These are phyloP conservation scores for Parapristionchus giblindavisi DNA, from an alignment of 2,888 invertebrate species.

Conservation along the genomic window DNA sequence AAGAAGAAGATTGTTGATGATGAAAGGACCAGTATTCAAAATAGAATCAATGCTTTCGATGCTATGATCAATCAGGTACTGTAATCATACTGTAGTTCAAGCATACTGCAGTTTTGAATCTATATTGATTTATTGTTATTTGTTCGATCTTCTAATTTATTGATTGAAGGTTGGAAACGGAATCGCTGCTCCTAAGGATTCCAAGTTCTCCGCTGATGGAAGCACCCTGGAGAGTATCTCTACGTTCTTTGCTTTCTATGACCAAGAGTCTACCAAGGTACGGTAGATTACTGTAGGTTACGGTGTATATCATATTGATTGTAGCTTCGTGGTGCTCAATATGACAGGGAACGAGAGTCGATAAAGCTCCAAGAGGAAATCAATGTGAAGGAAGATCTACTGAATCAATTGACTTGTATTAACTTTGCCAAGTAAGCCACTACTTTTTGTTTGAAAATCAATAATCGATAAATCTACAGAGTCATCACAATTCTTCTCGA, in stretches of 20 bases:
- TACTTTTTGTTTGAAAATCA: neutral
- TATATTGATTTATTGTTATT: neutral
- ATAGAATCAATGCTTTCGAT: conserved; percentile 37
- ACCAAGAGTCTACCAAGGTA: conserved; percentile 35
- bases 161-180: conserved; percentile 16
- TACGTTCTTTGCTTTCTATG: conserved; percentile 52
- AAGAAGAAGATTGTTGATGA: conserved; percentile 42
- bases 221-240: conserved; percentile 47
- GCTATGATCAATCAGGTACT: conserved; percentile 40
- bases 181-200: conserved; percentile 34
- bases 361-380: conserved; percentile 37
- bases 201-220: conserved; percentile 40
- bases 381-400: conserved; percentile 40
- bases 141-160: neutral
- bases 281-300: neutral
- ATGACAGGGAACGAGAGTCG: neutral
- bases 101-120: neutral
- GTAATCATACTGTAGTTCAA: neutral
- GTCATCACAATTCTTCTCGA: conserved; percentile 31
- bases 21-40: conserved; percentile 38
- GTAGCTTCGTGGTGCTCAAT: conserved; percentile 16
- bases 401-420: conserved; percentile 26
- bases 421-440: neutral
- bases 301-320: neutral
- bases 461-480: conserved; percentile 14